Evolutionary conservation across 2,113 vertebrate genomes (phyloP).

Genomic region (Hipposideros armiger): DNA sequence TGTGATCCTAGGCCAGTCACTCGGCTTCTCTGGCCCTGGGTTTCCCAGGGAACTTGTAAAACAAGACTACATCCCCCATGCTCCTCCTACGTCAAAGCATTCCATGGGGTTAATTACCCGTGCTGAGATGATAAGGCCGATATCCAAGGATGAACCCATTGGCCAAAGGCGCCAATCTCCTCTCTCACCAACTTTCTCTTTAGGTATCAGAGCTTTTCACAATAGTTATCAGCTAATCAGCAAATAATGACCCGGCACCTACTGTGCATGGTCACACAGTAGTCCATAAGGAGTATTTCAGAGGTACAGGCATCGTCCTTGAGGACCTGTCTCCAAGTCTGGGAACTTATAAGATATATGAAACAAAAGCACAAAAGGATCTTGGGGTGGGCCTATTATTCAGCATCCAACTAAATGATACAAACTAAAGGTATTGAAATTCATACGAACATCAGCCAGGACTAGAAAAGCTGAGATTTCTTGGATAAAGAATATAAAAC

Average conservation of each 20-base stretch:
- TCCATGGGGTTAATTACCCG: conserved; percentile 33
- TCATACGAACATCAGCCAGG: neutral
- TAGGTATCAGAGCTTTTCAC: conserved; percentile 26
- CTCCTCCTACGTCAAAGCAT: conserved; percentile 49
- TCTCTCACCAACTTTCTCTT: conserved; percentile 42
- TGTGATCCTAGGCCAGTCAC: conserved; percentile 53
- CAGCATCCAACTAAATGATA: neutral
- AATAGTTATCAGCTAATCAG: conserved; percentile 55
- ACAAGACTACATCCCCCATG: conserved; percentile 3
- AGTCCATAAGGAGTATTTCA: neutral
- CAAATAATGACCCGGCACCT: conserved; percentile 30
- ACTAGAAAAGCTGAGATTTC: conserved; percentile 25
- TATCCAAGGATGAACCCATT: conserved; percentile 56
- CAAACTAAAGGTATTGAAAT: neutral
- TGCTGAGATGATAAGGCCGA: conserved; percentile 47
- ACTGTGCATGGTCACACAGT: neutral
- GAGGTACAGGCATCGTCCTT: neutral
- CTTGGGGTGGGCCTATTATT: neutral
- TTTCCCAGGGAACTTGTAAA: conserved; percentile 68
- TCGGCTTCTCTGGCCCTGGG: neutral
- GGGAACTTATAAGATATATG: neutral
- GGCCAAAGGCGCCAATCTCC: conserved; percentile 11
- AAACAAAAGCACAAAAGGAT: conserved; percentile 21
- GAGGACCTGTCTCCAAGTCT: neutral
- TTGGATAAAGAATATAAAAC: conserved; percentile 42